A percentile compares a stretch with the other conserved stretches of the same genome.
Evolutionary conservation across 2,113 vertebrate genomes (phyloP).

Genomic region (Entosphenus tridentatus): DNA sequence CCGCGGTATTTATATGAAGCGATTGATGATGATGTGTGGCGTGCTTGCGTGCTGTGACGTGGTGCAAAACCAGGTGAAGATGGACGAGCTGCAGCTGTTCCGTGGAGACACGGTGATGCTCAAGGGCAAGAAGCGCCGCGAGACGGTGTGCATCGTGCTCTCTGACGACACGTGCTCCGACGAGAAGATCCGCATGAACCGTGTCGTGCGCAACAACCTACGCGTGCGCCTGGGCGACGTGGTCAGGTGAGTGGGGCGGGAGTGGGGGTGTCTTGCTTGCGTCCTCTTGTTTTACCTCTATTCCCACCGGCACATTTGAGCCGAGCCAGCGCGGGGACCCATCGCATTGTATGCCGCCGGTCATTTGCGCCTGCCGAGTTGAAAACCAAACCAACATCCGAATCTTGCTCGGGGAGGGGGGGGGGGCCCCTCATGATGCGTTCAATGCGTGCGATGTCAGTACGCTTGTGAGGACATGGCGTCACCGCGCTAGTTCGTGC

Average conservation of each 20-base stretch:
- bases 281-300: not conserved
- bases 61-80: slow-evolving; percentile 15
- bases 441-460: too few relatives aligned
- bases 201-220: slow-evolving; percentile 22
- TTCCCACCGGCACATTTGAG: too few relatives aligned
- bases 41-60: too few relatives aligned
- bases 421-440: not conserved
- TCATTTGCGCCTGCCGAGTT: too few relatives aligned
- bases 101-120: slow-evolving; percentile 21
- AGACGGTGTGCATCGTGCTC: slow-evolving; percentile 22
- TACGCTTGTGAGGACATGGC: too few relatives aligned
- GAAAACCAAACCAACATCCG: too few relatives aligned
- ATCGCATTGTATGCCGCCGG: too few relatives aligned
- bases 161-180: slow-evolving; percentile 17
- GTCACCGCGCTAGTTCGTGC: too few relatives aligned
- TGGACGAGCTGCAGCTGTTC: slow-evolving; percentile 23
- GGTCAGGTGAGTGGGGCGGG: slow-evolving; percentile 18
- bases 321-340: too few relatives aligned
- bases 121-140: slow-evolving; percentile 18
- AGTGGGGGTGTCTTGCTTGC: not conserved
- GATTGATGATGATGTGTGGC: too few relatives aligned
- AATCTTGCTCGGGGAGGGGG: not conserved
- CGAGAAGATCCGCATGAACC: slow-evolving; percentile 20
- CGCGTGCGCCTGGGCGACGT: slow-evolving; percentile 21
- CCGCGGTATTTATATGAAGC: too few relatives aligned